A percentile compares a stretch with the other conserved stretches of the same genome.
These are phyloP conservation scores for Nothocercus julius DNA, from an alignment of 2,113 vertebrate genomes.

Conservation along the genomic window DNA sequence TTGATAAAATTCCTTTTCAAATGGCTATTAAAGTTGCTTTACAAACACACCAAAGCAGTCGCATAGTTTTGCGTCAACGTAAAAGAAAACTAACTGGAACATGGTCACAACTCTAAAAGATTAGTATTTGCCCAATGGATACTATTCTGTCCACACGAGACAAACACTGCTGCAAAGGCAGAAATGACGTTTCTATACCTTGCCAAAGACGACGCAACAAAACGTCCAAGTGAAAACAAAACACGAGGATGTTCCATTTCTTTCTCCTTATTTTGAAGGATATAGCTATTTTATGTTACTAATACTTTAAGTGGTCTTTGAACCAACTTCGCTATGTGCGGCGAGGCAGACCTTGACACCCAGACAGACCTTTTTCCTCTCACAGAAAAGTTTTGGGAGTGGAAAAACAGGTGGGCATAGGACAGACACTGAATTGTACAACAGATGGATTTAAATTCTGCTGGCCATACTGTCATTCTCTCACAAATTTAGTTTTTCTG, in stretches of 20 bases:
- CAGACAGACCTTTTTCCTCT: fast-evolving
- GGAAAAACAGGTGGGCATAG: neutral
- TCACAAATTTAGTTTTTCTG: neutral
- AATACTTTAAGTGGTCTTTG: neutral
- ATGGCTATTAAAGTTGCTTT: neutral
- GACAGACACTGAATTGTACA: neutral
- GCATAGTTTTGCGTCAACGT: neutral
- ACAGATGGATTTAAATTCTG: neutral
- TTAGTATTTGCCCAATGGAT: neutral
- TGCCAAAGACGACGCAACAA: neutral
- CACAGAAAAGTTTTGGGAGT: neutral
- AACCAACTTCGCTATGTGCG: neutral
- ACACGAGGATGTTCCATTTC: neutral
- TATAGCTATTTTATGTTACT: neutral
- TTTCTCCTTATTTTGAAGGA: neutral
- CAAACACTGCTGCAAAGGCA: neutral
- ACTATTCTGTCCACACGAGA: neutral
- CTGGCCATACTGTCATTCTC: neutral
- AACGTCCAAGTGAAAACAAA: neutral
- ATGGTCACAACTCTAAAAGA: neutral
- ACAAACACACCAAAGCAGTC: neutral
- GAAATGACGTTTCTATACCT: neutral
- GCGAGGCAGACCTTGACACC: neutral
- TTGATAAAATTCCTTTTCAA: neutral
- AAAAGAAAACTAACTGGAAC: neutral